A percentile compares a stretch with the other conserved stretches of the same genome.
These are phyloP conservation scores for Cavia porcellus DNA, from an alignment of 2,113 vertebrate species.

Conservation along the genomic window DNA sequence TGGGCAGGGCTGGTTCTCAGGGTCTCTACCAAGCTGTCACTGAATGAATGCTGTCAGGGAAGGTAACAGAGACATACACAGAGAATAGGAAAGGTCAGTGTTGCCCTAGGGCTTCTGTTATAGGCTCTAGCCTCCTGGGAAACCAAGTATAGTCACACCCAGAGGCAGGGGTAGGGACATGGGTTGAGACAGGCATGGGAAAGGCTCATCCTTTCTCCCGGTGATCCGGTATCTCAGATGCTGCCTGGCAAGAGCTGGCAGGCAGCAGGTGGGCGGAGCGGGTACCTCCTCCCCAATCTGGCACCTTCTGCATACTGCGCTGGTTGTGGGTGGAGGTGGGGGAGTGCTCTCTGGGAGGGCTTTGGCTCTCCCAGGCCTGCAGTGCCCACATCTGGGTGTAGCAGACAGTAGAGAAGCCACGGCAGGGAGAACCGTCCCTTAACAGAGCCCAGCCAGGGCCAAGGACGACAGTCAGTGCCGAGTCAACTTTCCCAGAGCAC, in stretches of 20 bases:
- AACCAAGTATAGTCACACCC: neutral
- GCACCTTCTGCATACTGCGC: neutral
- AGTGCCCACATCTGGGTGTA: neutral
- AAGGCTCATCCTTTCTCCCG: neutral
- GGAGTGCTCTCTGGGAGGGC: neutral
- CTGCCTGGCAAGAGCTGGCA: neutral
- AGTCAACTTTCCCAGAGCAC: neutral
- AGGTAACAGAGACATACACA: neutral
- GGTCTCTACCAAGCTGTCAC: neutral
- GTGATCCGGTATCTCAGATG: neutral
- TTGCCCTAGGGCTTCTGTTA: neutral
- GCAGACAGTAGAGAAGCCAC: accelerated
- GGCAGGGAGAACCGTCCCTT: neutral
- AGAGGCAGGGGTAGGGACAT: neutral
- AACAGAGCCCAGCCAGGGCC: neutral
- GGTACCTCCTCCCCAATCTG: neutral
- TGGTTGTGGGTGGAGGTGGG: neutral
- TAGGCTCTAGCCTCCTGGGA: neutral
- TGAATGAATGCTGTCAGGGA: neutral
- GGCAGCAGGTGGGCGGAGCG: neutral
- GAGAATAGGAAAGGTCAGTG: neutral
- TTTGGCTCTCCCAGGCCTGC: neutral
- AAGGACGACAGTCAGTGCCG: neutral
- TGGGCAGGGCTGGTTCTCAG: neutral
- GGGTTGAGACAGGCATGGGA: neutral